phyloP scores from a whole-genome alignment of 2,888 invertebrate genomes.

The Cetonia aurata region DNA sequence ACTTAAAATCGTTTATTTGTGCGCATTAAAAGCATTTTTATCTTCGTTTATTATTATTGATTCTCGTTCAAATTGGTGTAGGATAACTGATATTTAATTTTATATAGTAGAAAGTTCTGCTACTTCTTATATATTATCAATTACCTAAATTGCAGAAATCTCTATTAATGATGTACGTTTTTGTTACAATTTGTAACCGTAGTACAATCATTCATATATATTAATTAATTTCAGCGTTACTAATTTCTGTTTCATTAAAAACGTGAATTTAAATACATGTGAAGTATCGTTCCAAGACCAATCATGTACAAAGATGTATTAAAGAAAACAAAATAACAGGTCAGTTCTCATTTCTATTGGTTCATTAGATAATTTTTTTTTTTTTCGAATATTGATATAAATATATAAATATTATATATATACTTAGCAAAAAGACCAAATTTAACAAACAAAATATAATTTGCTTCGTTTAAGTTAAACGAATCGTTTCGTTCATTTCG shows the following conservation, averaged over 20 bases:
- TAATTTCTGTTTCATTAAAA: conserved; percentile 7
- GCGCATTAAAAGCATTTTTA: too few species aligned
- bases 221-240: conserved; percentile 40
- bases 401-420: conserved; percentile 30
- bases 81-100: background rate
- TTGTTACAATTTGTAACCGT: too few species aligned
- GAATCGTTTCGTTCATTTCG: conserved; percentile 11
- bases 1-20: conserved; percentile 1
- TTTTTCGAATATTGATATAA: conserved; percentile 26
- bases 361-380: conserved; percentile 35
- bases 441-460: conserved; percentile 29
- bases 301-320: conserved; percentile 46
- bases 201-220: conserved; percentile 40
- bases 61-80: too few species aligned
- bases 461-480: conserved; percentile 16
- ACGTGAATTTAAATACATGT: conserved; percentile 34
- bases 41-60: too few species aligned
- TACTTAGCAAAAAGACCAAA: conserved; percentile 42
- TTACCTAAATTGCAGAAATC: too few species aligned
- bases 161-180: too few species aligned
- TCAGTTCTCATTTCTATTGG: conserved; percentile 23
- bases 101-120: too few species aligned
- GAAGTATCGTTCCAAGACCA: conserved; percentile 48
- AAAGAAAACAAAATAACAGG: conserved; percentile 31
- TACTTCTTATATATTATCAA: too few species aligned